Conservation (phyloP, 2,888 invertebrate genomes). For the Eristalinus sepulchralis region DNA sequence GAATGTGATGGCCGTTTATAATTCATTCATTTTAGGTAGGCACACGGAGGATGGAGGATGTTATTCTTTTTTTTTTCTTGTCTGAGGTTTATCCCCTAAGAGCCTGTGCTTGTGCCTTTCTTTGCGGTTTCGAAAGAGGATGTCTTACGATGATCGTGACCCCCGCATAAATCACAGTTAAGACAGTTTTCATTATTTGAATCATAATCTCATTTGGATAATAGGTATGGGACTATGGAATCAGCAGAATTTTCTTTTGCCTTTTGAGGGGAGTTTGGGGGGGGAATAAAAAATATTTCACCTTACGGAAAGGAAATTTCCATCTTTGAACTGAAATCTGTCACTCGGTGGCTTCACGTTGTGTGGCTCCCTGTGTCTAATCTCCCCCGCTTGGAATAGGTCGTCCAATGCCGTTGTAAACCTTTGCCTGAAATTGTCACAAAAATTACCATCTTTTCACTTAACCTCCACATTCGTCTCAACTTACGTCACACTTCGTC, state of each 20-base stretch:
- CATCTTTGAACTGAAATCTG: no score
- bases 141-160: background rate
- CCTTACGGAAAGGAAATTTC: no score
- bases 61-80: background rate
- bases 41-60: background rate
- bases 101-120: background rate
- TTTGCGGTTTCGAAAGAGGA: no score
- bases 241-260: background rate
- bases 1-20: background rate
- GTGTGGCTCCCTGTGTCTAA: no score
- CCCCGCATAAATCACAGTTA: background rate
- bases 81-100: background rate
- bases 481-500: slow-evolving; percentile 26
- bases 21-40: background rate
- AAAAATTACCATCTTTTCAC: background rate
- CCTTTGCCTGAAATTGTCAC: no score
- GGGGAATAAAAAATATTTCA: no score
- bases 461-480: background rate
- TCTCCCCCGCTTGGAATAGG: no score
- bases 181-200: background rate
- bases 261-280: background rate
- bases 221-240: background rate
- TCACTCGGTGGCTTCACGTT: no score
- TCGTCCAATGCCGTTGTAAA: no score
- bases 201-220: background rate